Evolutionary conservation across 2,888 invertebrate genomes (phyloP).

Genomic region (Glaucopsyche alexis): DNA sequence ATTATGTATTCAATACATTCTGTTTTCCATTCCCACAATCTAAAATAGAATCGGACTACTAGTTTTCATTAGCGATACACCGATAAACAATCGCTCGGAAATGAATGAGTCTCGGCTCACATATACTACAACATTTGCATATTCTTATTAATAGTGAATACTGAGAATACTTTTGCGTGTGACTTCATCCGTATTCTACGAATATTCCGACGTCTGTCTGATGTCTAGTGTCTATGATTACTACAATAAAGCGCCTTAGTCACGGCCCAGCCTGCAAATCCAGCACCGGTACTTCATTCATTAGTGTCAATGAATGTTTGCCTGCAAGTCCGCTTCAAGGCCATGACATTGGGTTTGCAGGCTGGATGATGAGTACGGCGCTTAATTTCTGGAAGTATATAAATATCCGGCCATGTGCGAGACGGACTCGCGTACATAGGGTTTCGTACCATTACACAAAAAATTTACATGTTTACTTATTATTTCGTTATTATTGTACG

Average conservation of each 20-base stretch:
- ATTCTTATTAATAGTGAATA: slow-evolving; percentile 10
- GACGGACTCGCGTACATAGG: not conserved
- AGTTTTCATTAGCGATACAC: slow-evolving; percentile 11
- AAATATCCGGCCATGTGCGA: too few species aligned
- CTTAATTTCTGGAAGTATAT: too few species aligned
- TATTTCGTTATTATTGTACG: too few species aligned
- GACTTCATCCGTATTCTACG: not conserved
- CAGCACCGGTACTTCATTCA: too few species aligned
- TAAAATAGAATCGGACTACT: slow-evolving; percentile 11
- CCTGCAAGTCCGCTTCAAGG: too few species aligned
- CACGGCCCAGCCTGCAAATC: too few species aligned
- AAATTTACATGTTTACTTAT: too few species aligned
- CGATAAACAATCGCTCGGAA: slow-evolving; percentile 15
- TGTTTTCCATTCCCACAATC: not conserved
- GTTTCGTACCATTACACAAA: too few species aligned
- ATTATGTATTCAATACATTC: not conserved
- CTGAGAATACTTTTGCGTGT: not conserved
- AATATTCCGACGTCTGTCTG: not conserved
- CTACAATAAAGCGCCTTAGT: too few species aligned
- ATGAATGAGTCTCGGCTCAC: not conserved
- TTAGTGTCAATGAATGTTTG: too few species aligned
- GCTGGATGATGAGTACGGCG: too few species aligned
- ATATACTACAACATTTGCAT: slow-evolving; percentile 5
- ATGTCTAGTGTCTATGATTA: not conserved
- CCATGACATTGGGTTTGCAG: too few species aligned